A percentile compares a stretch with the other conserved stretches of the same genome.
Conservation (phyloP, 2,797 vertebrate species). For the Balearica regulorum region DNA sequence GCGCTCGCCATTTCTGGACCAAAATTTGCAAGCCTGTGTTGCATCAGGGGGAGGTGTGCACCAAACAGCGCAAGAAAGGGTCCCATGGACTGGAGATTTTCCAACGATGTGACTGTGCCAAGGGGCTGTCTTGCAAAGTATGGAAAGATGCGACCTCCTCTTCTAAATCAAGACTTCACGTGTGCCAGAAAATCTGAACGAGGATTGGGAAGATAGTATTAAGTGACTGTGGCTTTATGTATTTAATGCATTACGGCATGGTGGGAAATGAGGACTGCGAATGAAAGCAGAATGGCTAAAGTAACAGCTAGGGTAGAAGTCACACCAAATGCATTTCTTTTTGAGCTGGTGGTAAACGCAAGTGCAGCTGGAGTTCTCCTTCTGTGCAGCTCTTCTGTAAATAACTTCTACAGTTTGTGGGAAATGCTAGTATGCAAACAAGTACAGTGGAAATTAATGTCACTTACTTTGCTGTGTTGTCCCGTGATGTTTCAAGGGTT, state of each 20-base stretch:
- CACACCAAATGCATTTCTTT: constrained; percentile 2
- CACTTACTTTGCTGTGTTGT: constrained; percentile 6
- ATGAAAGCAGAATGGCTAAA: not conserved
- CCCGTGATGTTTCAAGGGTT: constrained; percentile 5
- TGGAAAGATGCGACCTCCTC: constrained; percentile 98
- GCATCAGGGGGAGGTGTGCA: constrained; percentile 94
- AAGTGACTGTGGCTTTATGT: constrained; percentile 60
- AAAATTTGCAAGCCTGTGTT: constrained; percentile 99
- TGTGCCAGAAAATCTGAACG: constrained; percentile 92
- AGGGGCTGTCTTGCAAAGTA: constrained; percentile 95
- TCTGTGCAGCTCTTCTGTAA: constrained; percentile 64
- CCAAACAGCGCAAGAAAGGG: constrained; percentile 96
- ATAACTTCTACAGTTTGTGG: constrained; percentile 66
- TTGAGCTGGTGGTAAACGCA: constrained; percentile 25
- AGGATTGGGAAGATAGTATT: not conserved
- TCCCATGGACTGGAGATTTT: constrained; percentile 95
- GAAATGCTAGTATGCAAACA: constrained; percentile 46
- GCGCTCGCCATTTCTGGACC: constrained; percentile 98
- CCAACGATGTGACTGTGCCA: constrained; percentile 97
- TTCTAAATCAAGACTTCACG: constrained; percentile 95
- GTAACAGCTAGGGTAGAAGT: not conserved
- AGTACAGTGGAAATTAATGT: constrained; percentile 44
- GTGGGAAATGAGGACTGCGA: constrained; percentile 37
- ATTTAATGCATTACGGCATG: constrained; percentile 58
- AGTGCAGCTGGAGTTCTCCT: constrained; percentile 39